Base-by-base conservation (phyloP, 2,888 invertebrate species). In the Sipunculus nudus region DNA sequence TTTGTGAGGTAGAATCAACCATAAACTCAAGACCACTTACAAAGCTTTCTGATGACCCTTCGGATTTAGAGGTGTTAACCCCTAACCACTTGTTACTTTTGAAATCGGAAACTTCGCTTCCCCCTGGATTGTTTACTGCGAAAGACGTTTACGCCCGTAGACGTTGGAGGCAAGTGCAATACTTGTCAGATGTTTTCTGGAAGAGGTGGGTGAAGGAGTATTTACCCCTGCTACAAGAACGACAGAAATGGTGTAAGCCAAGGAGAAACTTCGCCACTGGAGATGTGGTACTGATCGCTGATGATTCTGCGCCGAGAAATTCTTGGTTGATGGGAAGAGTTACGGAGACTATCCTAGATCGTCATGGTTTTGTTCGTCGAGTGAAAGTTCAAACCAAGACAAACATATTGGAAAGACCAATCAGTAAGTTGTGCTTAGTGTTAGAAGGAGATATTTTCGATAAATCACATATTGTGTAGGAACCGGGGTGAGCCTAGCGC, bases 141-240 rank as follows among this genome's bases (percentile, higher is more conserved):
- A n/a, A 32, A 1, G 59, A 65, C 40, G 52, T 35, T 26, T 65
- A 65, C 32, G n/a, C n/a, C n/a, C 6, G 21, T n/a, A 50, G 39
- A 16, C 58, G 65, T n/a, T 63, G 63, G 63, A 29, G 60, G 10
- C 59, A 62, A 25, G 57, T 61, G 25, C 61, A 65, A 43, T 65
- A 61, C 35, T 40, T 65, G 46, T 53, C 59, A 4, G 43, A 56
- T 31, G 13, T 60, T 19, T 65, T 65, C 25, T 65, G 61, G 59
- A 32, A 32, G 21, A 49, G 57, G n/a, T 65, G 65, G 61, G 26
- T 54, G 2, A 25, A 35, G 1, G 61, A 61, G 45, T 57, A 61
- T 46, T 8, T 58, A 23, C 57, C 53, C 6, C n/a, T 35, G 4
- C 39, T 53, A 35, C 61, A 61, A 39, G 39, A 47, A 25, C 28